Conservation (phyloP, 2,888 invertebrate genomes). For the Pseudococcus longispinus region DNA sequence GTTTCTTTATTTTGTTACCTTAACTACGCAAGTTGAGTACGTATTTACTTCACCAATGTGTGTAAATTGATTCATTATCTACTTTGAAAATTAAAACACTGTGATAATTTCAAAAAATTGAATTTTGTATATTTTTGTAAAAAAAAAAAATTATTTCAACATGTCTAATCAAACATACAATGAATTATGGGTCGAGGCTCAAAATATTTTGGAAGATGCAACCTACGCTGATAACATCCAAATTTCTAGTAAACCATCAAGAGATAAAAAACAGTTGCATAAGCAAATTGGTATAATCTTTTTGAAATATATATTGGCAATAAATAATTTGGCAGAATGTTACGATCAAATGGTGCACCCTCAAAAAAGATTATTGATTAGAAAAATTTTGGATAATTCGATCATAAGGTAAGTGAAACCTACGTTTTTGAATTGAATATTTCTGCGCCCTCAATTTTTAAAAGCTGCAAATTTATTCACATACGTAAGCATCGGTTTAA, state of each 20-base stretch:
- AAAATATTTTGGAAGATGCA: conserved; percentile 68
- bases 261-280: conserved; percentile 60
- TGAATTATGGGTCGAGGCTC: conserved; percentile 72
- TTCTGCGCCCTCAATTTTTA: background rate
- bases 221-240: conserved; percentile 70
- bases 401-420: conserved; percentile 72
- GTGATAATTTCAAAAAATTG: background rate
- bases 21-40: background rate
- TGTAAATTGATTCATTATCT: background rate
- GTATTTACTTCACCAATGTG: background rate
- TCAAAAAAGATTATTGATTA: conserved; percentile 84
- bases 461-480: background rate
- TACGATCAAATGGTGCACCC: conserved; percentile 93
- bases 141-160: background rate
- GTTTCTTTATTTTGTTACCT: background rate
- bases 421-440: background rate
- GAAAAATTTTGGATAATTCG: conserved; percentile 75
- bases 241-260: conserved; percentile 66
- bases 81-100: background rate
- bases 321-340: conserved; percentile 77
- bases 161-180: conserved; percentile 82
- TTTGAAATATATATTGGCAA: conserved; percentile 79
- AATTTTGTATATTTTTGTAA: background rate
- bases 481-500: background rate
- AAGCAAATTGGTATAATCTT: conserved; percentile 75